Evolutionary conservation across 2,888 invertebrate genomes (phyloP).

Genomic region (Linyphia triangularis): DNA sequence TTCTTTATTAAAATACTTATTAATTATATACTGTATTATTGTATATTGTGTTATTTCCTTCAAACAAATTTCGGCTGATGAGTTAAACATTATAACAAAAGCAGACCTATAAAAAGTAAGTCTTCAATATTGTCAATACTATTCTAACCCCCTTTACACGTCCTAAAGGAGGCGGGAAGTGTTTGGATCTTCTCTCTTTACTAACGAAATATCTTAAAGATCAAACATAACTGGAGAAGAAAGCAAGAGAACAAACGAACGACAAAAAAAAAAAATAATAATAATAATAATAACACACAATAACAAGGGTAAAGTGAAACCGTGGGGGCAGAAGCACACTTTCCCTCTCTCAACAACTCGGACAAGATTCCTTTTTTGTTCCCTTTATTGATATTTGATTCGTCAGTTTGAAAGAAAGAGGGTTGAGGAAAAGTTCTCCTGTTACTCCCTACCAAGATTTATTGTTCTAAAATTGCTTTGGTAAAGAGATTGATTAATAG

Average conservation of each 20-base stretch:
- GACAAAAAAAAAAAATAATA: constrained; percentile 9
- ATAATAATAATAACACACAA: constrained; percentile 16
- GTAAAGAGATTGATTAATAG: constrained; percentile 67
- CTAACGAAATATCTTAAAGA: constrained; percentile 51
- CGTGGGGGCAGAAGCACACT: not conserved
- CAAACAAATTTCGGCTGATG: too few species aligned
- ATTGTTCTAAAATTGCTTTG: constrained; percentile 66
- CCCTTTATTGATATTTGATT: constrained; percentile 61
- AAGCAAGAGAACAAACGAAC: constrained; percentile 3
- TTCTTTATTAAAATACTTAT: too few species aligned
- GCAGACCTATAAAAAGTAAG: not conserved
- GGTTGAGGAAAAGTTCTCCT: constrained; percentile 13
- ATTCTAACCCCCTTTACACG: not conserved
- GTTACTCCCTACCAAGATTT: constrained; percentile 58
- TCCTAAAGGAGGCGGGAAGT: not conserved
- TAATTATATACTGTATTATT: too few species aligned
- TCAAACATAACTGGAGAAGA: constrained; percentile 39
- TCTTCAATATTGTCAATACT: not conserved
- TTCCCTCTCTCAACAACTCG: not conserved
- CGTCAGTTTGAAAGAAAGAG: not conserved
- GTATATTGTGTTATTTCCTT: too few species aligned
- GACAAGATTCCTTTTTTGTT: constrained; percentile 24
- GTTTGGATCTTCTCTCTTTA: constrained; percentile 39
- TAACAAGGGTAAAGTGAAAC: constrained; percentile 13
- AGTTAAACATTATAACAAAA: too few species aligned